Conservation (phyloP, 2,888 invertebrate species). For the Ectobius pallidus region DNA sequence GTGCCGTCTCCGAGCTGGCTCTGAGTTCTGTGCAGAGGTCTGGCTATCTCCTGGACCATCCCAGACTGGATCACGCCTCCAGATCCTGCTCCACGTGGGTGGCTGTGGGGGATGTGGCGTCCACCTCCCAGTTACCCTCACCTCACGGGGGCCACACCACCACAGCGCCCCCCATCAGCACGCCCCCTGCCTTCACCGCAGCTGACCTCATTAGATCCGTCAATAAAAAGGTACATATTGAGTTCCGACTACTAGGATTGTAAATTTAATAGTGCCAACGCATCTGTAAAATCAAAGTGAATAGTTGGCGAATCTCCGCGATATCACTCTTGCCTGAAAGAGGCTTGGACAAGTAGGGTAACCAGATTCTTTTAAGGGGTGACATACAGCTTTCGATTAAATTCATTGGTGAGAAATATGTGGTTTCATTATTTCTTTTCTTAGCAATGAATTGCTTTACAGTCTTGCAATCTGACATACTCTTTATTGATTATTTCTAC, state of each 20-base stretch:
- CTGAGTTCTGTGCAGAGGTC: conserved; percentile 63
- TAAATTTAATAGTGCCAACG: no score
- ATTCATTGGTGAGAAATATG: no score
- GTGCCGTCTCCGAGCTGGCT: conserved; percentile 63
- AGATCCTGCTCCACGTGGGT: conserved; percentile 89
- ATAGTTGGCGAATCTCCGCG: no score
- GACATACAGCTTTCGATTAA: no score
- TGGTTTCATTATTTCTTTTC: no score
- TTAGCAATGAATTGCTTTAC: no score
- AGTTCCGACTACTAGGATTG: no score
- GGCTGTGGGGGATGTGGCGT: conserved; percentile 76
- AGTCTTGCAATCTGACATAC: no score
- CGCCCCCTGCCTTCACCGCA: conserved; percentile 65
- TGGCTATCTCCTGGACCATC: conserved; percentile 61
- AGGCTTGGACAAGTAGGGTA: no score
- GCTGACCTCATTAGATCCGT: conserved; percentile 74
- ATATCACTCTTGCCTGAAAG: no score
- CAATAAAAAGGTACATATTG: conserved; percentile 71
- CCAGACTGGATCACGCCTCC: conserved; percentile 65
- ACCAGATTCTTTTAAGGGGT: no score
- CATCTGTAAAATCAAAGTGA: not conserved
- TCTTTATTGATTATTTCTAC: no score
- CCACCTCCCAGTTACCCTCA: conserved; percentile 81
- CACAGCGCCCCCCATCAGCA: conserved; percentile 52
- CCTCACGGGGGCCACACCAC: conserved; percentile 69